Evolutionary conservation across 35 echinoderm and acorn worm species (phyloP).

Genomic region (Strongylocentrotus purpuratus): DNA sequence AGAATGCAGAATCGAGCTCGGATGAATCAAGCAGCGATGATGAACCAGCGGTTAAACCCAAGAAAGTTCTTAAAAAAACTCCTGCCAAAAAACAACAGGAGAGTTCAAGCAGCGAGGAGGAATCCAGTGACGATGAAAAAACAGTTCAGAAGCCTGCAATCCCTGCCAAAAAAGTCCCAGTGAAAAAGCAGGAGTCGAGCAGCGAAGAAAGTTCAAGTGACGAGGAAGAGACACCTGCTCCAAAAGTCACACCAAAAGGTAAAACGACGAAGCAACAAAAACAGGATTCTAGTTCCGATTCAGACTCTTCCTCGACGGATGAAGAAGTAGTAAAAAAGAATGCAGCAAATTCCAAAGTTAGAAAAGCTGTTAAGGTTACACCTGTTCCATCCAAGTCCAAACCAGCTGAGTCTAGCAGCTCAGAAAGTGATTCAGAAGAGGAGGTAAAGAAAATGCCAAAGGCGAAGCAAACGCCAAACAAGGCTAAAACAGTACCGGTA

Average conservation of each 20-base stretch:
- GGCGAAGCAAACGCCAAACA: background rate
- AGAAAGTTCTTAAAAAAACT: constrained; percentile 34
- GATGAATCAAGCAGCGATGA: constrained; percentile 31
- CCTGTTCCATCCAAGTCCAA: background rate
- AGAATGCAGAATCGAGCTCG: background rate
- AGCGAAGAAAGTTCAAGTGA: constrained; percentile 40
- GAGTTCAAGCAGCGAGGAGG: constrained; percentile 1
- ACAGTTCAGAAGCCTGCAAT: background rate
- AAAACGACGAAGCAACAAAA: constrained; percentile 31
- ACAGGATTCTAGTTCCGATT: constrained; percentile 52
- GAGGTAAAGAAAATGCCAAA: constrained; percentile 12
- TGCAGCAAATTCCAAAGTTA: background rate
- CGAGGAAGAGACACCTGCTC: constrained; percentile 40
- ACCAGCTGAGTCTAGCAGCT: background rate
- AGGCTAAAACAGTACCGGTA: background rate
- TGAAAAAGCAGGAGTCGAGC: constrained; percentile 26
- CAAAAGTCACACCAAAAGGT: background rate
- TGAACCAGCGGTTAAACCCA: background rate
- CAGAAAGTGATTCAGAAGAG: constrained; percentile 19
- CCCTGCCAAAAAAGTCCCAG: background rate
- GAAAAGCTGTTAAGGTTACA: constrained; percentile 19
- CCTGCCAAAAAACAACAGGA: constrained; percentile 28
- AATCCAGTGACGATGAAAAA: background rate
- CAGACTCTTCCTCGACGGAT: constrained; percentile 46
- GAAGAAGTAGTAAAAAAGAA: constrained; percentile 48